A percentile compares a stretch with the other conserved stretches of the same genome.
phyloP scores from a whole-genome alignment of 2,888 invertebrate genomes.

The Clusia tigrina region DNA sequence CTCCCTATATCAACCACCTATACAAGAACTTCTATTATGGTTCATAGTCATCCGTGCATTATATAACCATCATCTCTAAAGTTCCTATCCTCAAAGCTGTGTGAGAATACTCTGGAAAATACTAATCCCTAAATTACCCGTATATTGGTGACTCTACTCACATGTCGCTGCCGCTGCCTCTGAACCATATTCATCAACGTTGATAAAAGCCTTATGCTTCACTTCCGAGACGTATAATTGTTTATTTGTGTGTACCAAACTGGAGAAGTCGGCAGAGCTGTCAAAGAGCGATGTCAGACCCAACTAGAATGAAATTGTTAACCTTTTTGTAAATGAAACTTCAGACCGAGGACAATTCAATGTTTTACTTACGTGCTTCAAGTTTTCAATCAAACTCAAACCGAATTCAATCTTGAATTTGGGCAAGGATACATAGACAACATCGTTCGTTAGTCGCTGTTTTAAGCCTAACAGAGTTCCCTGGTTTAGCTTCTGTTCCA shows the following conservation, averaged over 20 bases:
- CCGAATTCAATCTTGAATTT: conserved; percentile 81
- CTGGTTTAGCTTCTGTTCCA: conserved; percentile 70
- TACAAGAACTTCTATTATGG: no score
- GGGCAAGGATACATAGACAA: conserved; percentile 71
- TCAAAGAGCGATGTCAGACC: conserved; percentile 74
- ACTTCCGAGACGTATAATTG: conserved; percentile 75
- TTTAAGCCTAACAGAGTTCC: conserved; percentile 67
- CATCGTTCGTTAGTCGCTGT: conserved; percentile 63
- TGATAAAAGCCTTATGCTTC: conserved; percentile 83
- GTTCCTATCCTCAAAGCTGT: no score
- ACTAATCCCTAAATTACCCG: no score
- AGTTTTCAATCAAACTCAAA: conserved; percentile 68
- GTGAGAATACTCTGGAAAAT: no score
- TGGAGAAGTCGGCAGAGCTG: conserved; percentile 68
- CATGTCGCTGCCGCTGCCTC: conserved; percentile 83
- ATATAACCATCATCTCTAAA: no score
- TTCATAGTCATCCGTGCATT: no score
- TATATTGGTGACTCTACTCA: no score
- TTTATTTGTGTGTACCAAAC: conserved; percentile 69
- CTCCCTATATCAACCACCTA: no score
- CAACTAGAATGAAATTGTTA: no score
- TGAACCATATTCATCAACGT: conserved; percentile 85
- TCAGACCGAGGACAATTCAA: no score
- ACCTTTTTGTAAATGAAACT: no score
- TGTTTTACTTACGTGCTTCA: conserved; percentile 73